Percentiles rank a stretch among this genome's conserved stretches.
Conservation (phyloP, 1,140 invertebrate genomes). For the Planococcus citri region DNA sequence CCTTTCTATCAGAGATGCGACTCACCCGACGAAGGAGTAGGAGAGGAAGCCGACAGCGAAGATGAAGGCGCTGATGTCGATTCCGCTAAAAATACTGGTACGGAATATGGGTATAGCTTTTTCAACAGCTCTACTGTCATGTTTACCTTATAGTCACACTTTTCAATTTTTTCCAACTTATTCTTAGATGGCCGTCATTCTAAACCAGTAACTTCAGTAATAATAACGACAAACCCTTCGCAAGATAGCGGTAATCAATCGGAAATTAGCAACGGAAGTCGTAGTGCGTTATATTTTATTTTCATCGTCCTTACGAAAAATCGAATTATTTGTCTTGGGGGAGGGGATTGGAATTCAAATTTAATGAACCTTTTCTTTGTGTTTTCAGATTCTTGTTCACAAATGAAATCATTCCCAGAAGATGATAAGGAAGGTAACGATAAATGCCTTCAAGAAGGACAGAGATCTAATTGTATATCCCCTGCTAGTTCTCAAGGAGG, state of each 20-base stretch:
- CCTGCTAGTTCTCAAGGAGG: slow-evolving; percentile 75
- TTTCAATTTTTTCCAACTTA: too few relatives aligned
- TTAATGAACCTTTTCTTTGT: not conserved
- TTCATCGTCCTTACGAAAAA: too few relatives aligned
- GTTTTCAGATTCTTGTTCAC: not conserved
- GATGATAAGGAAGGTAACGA: slow-evolving; percentile 22
- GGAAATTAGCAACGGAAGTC: slow-evolving; percentile 24
- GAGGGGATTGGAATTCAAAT: not conserved
- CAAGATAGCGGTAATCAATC: slow-evolving; percentile 36
- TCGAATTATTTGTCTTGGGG: too few relatives aligned
- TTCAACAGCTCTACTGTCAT: not conserved
- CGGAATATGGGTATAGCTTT: not conserved
- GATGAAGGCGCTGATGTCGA: slow-evolving; percentile 30
- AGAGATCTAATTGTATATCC: slow-evolving; percentile 52
- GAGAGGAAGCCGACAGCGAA: slow-evolving; percentile 26
- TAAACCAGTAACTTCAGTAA: slow-evolving; percentile 27
- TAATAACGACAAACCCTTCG: slow-evolving; percentile 38
- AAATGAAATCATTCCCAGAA: slow-evolving; percentile 21
- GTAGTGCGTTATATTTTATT: not conserved
- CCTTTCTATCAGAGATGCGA: slow-evolving; percentile 22
- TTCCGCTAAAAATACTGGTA: slow-evolving; percentile 6
- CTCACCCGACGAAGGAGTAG: slow-evolving; percentile 27
- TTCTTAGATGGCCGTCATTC: not conserved
- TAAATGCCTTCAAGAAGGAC: slow-evolving; percentile 30
- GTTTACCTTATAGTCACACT: too few relatives aligned